Base-by-base conservation (phyloP, 2,113 vertebrate species). In the Prionailurus bengalensis region DNA sequence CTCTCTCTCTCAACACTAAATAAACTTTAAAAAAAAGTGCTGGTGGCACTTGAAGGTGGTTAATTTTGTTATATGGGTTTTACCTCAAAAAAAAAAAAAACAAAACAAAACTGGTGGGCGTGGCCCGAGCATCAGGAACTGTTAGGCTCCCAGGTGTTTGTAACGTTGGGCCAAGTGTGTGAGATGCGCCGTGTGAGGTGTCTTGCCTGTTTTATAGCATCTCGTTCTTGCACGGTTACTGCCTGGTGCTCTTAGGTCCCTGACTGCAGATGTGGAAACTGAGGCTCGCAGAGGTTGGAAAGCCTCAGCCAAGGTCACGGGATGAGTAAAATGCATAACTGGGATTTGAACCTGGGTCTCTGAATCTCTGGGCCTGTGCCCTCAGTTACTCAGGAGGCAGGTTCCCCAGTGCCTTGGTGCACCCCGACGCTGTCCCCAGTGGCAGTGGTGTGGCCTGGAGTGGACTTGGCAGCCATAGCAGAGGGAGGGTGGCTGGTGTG, bases 391-490 rank as follows among this genome's bases (percentile, higher is more conserved):
- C 15, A 1, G 61, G 9, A 12, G 14, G 42, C 15, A 2, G 65
- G 9, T 29, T 53, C 29, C 33, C 21, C 0, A 7, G 31, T 15
- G 7, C 12, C 2, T 11, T 11, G 70, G 42, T 6, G 11, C 1
- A 1, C 48, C 33, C 23, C 25, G n/a, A 53, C 3, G 3, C 27
- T 14, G 42, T 42, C 42, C 55, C 42, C 3, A 1, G 15, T 10
- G n/a, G 17, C 14, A 2, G 31, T 17, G 36, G 17, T 10, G 9
- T 65, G 14, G 45, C 23, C 23, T 17, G 9, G 14, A 33, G 45
- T 1, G 5, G 81, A 4, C 2, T 0, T 6, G 48, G 45, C 74
- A 21, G 45, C 45, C 89, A 23, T 1, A 0, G 53, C 5, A 2
- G 66, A 23, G 31, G 42, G 31, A 53, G 15, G 21, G 33, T 1